Base-by-base conservation (phyloP, 2,113 vertebrate species). In the Eubucco bourcierii region DNA sequence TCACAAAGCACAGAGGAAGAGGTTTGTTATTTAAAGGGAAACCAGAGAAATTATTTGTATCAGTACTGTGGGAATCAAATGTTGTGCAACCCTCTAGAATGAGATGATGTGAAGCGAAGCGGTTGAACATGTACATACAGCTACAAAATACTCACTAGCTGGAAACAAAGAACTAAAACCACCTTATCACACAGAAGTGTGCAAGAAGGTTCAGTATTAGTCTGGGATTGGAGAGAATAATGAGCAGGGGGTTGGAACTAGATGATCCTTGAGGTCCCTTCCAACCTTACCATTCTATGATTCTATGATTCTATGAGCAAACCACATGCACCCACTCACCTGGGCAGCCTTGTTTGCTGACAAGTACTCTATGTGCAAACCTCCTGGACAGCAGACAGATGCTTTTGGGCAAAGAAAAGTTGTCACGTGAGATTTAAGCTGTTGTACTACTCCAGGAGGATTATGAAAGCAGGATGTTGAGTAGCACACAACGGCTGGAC, bases 291-390 rank as follows among this genome's bases (percentile, higher is more conserved):
- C n/a, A n/a, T n/a, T n/a, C n/a, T n/a, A n/a, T n/a, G n/a, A n/a
- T n/a, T n/a, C n/a, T n/a, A n/a, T n/a, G n/a, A n/a, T n/a, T n/a
- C n/a, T n/a, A n/a, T n/a, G n/a, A 82, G 12, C 5, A 77, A 85
- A 60, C 7, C 20, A 21, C 0, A 0, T 9, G 29, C 41, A 67
- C 15, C 13, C 16, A 4, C 37, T 58, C 67, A 64, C 31, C 56
- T 77, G 41, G 77, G 29, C 6, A 80, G 21, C 0, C 79, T 41
- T 52, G 33, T 34, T 80, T 74, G 41, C 56, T 74, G 46, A 19
- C 10, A 64, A n/a, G 33, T 79, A 18, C 27, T 60, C 59, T 31
- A 28, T 3, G 6, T 23, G 12, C 41, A 87, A 76, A 60, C 4
- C 12, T 58, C 76, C 17, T 0, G 4, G 44, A 33, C 12, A 80